Evolutionary conservation across 2,888 invertebrate species (phyloP), one percentile per base, ranked within the genome.

Genomic region (Acanthacorydalis orientalis): DNA sequence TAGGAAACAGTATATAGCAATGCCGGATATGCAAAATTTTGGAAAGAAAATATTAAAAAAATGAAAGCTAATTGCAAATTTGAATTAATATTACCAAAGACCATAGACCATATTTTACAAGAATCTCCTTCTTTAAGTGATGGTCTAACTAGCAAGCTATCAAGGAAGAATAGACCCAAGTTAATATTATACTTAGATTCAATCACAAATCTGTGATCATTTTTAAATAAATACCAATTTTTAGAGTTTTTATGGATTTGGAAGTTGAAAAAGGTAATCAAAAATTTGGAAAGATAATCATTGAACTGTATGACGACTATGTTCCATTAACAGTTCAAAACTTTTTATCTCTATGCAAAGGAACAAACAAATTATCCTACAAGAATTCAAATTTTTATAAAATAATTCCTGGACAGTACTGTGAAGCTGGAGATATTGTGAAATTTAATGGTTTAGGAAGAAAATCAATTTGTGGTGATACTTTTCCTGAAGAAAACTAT

Each of bases 351-450:
- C 51, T 65, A 9, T 64, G 64, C 51, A 56, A 52, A 34, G 61
- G 62, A 4, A 48, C 53, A 2, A 51, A 51, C 35, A 23, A 23
- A 23, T 54, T 59, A 33, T 57, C 60, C 31, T 68, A 63, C 48
- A 60, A 59, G 53, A 57, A 59, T 46, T 63, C 60, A 50, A 51
- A 54, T 7, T 64, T 75, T 43, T 68, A 72, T 55, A 64, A 69
- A 40, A 69, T 73, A 44, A 59, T 68, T 32, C 60, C 65, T 11
- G 65, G 64, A 31, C 63, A 68, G 49, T 71, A 65, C 61, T 65
- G 72, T 51, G 72, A 71, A 60, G 68, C 68, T n/a, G 74, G 74
- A 4, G 73, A 74, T 53, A 66, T 73, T 35, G 69, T 67, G 1
- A 64, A 65, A 50, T 64, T 66, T 37, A 68, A 67, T 53, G 73